phyloP scores from a whole-genome alignment of 2,797 vertebrate species.

The Syndactyla subalaris region DNA sequence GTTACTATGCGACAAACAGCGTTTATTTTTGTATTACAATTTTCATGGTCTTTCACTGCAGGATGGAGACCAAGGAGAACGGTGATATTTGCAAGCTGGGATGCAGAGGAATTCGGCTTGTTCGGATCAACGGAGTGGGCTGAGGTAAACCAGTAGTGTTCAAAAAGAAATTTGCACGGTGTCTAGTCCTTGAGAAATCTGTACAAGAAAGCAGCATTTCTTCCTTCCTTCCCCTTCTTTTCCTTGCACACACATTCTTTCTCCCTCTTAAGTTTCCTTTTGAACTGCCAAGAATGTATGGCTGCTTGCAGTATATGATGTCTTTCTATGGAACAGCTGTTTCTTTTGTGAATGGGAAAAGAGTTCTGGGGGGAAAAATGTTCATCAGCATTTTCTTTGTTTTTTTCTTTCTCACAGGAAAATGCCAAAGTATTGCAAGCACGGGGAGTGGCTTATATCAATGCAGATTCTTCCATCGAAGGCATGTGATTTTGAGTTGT shows the following conservation, averaged over 20 bases:
- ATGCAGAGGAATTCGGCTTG: conserved; percentile 96
- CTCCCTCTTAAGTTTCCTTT: background rate
- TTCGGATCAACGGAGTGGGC: conserved; percentile 97
- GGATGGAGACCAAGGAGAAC: conserved; percentile 95
- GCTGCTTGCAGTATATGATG: background rate
- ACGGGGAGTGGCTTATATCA: conserved; percentile 93
- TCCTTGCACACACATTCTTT: background rate
- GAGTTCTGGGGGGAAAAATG: background rate
- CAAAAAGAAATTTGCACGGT: background rate
- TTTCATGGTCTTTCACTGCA: conserved; percentile 50
- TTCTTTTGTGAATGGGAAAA: background rate
- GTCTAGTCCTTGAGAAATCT: background rate
- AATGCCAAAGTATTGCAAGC: conserved; percentile 90
- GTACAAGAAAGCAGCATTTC: background rate
- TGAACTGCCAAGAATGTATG: background rate
- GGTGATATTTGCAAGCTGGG: conserved; percentile 95
- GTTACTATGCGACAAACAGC: background rate
- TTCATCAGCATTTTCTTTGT: background rate
- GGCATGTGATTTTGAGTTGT: conserved; percentile 73
- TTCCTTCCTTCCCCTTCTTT: background rate
- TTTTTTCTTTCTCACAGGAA: conserved; percentile 78
- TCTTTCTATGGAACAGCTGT: background rate
- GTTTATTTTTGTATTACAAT: background rate
- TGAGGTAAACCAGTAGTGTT: conserved; percentile 81
- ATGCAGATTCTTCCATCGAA: conserved; percentile 94